Conservation (phyloP, 1,140 invertebrate species). For the Leptinotarsa undecemlineata region DNA sequence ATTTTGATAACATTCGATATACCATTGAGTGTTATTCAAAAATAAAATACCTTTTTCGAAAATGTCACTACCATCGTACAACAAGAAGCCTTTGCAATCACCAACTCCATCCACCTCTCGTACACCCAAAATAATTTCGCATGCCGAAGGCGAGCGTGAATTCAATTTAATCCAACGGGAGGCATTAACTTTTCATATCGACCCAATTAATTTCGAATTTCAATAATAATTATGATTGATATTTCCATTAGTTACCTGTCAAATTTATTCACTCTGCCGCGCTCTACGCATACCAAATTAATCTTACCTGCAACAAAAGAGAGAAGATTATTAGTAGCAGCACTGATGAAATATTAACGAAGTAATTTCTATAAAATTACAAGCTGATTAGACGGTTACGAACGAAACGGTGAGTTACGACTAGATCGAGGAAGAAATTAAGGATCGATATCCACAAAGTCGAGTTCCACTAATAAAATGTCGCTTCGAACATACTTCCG, state of each 20-base stretch:
- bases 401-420: slow-evolving; percentile 4
- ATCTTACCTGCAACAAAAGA: slow-evolving; percentile 32
- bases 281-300: slow-evolving; percentile 23
- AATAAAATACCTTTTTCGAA: too few relatives aligned
- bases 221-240: slow-evolving; percentile 31
- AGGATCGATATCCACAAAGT: too few relatives aligned
- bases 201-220: slow-evolving; percentile 30
- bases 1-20: too few relatives aligned
- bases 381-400: slow-evolving; percentile 6
- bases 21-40: too few relatives aligned
- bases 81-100: not conserved
- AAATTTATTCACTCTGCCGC: slow-evolving; percentile 26
- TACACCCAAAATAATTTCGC: slow-evolving; percentile 15
- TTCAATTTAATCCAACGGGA: slow-evolving; percentile 21
- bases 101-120: not conserved
- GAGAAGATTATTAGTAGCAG: slow-evolving; percentile 24
- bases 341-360: slow-evolving; percentile 24
- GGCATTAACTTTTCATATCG: slow-evolving; percentile 31
- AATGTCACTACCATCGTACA: too few relatives aligned
- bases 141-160: slow-evolving; percentile 24
- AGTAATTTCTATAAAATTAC: slow-evolving; percentile 14
- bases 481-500: too few relatives aligned
- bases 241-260: slow-evolving; percentile 32
- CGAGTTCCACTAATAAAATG: too few relatives aligned
- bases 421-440: not conserved